Evolutionary conservation across 2,888 invertebrate species (phyloP).

Genomic region (Plebejus melissa): DNA sequence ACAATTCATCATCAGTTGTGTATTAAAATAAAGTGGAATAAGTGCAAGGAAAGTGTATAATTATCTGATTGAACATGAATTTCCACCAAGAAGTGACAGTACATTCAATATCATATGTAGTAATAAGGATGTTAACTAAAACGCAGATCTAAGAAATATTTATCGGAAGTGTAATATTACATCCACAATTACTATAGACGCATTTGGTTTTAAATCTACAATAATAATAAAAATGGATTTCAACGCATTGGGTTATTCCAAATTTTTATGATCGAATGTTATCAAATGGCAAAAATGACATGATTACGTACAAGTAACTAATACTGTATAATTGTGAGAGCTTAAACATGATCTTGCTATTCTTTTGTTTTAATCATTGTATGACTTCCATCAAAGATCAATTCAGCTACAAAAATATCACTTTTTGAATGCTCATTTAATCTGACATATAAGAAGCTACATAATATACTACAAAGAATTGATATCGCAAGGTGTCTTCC

Average conservation of each 20-base stretch:
- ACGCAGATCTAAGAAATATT: neutral
- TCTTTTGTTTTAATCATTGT: neutral
- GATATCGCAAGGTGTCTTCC: neutral
- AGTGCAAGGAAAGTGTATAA: too few species aligned
- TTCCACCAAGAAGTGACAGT: too few species aligned
- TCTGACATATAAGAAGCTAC: neutral
- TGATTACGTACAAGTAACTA: neutral
- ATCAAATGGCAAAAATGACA: neutral
- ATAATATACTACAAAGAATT: neutral
- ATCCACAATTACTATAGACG: too few species aligned
- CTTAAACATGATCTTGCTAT: neutral
- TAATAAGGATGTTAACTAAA: too few species aligned
- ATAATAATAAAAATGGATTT: neutral
- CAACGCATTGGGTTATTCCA: neutral
- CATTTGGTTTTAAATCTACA: neutral
- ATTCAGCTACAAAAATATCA: neutral
- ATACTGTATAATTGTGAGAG: slow-evolving; percentile 6
- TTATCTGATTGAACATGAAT: too few species aligned
- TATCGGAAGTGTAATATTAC: neutral
- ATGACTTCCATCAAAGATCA: neutral
- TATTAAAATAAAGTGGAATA: too few species aligned
- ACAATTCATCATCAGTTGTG: too few species aligned
- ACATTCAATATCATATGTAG: too few species aligned
- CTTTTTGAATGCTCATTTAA: neutral
- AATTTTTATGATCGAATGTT: slow-evolving; percentile 1